Base-by-base conservation (phyloP, 2,797 vertebrate species). In the Myotis planiceps region DNA sequence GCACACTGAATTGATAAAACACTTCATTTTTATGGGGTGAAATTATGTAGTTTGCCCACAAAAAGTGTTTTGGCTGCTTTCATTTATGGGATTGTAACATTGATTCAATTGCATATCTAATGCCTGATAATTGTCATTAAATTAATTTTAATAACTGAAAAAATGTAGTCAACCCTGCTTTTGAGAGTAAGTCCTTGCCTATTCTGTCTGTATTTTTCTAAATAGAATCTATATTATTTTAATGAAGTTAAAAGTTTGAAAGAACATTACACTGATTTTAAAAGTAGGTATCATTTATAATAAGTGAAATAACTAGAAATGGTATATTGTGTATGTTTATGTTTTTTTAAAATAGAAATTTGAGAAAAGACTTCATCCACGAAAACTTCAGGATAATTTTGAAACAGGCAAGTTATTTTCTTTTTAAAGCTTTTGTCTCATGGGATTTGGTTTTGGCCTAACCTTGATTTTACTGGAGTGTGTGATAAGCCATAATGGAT, bases 331-430 rank as follows among this genome's bases (percentile, higher is more conserved):
- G 3, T 74, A 6, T 94, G 16, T 95, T 8, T 84, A 37, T 88
- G 60, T 15, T 91, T 95, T 97, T 45, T 98, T 82, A 94, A 81
- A 95, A 88, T 97, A 99, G 99, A 99, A 99, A 98, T 99, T 99
- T 89, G 99, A 99, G 97, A 99, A 99, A 98, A 99, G 92, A 96
- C 98, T 99, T 97, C 99, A 99, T 94, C 99, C 99, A 91, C 99
- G 99, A 98, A 99, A 99, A 98, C 99, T 99, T 91, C 99, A 99
- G 97, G 99, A 99, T 97, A 99, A 99, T 97, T 99, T 99, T 98
- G 99, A 99, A 87, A 98, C 98, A 98, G 99, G 99, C 99, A 98
- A 97, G 98, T 98, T 12, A 63, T 80, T 92, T 97, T 91, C 42
- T 92, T 23, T 81, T 80, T 65, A 25, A 16, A 58, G 27, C 90